phyloP scores from a whole-genome alignment of 92 coral and sea anemone species.

The Phenganax subtilis region DNA sequence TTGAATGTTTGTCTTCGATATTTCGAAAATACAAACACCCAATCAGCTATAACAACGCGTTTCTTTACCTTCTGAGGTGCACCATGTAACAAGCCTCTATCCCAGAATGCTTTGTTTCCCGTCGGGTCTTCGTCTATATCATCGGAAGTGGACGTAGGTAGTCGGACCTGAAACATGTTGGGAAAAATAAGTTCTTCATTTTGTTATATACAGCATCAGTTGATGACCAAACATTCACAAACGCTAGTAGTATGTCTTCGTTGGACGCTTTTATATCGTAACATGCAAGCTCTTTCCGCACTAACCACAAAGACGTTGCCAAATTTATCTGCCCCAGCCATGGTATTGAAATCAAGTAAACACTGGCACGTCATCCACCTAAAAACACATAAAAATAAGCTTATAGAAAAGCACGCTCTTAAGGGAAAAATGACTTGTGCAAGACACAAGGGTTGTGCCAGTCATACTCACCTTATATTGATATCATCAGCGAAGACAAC shows the following conservation, averaged over 20 bases:
- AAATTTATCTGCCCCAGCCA: constrained; percentile 93
- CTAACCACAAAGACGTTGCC: constrained; percentile 92
- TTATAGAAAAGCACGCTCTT: background rate
- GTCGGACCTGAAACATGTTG: constrained; percentile 60
- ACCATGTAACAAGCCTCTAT: constrained; percentile 88
- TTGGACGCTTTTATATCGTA: background rate
- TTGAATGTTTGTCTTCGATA: too few species aligned
- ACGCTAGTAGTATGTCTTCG: too few species aligned
- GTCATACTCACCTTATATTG: constrained; percentile 65
- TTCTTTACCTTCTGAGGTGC: constrained; percentile 86
- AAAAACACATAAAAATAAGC: background rate
- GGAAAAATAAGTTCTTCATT: background rate
- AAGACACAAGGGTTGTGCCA: background rate
- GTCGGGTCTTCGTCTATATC: constrained; percentile 98
- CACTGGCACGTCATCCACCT: constrained; percentile 94
- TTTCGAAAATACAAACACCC: too few species aligned
- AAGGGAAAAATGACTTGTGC: background rate
- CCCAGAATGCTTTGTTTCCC: constrained; percentile 99
- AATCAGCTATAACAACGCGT: background rate
- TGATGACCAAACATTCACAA: too few species aligned
- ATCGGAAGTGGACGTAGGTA: constrained; percentile 67
- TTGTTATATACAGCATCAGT: background rate
- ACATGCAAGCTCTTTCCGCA: background rate
- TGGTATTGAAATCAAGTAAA: constrained; percentile 78
- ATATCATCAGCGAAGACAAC: constrained; percentile 97